Percentiles rank a stretch among this genome's conserved stretches.
These are phyloP conservation scores for Leucophenga montana DNA, from an alignment of 2,888 invertebrate genomes.

Conservation along the genomic window DNA sequence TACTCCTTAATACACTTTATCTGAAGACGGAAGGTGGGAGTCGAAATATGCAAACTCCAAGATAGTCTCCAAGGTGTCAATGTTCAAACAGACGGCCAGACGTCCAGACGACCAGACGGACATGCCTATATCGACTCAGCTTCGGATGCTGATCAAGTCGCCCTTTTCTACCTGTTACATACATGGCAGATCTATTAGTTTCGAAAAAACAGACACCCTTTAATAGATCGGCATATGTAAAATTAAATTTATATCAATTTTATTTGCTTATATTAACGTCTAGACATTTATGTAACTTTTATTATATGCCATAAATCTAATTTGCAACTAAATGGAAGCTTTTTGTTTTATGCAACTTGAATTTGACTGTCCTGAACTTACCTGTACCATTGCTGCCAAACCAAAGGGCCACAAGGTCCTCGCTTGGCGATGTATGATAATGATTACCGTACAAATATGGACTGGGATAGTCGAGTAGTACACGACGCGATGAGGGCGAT, in stretches of 20 bases:
- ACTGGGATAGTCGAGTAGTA: constrained; percentile 72
- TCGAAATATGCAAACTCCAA: no score
- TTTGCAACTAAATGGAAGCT: background rate
- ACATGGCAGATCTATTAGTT: no score
- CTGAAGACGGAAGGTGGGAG: no score
- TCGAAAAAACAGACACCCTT: no score
- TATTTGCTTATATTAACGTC: constrained; percentile 35
- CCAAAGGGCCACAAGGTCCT: constrained; percentile 84
- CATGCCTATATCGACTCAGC: no score
- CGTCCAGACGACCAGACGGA: no score
- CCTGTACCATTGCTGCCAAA: constrained; percentile 80
- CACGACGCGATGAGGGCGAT: constrained; percentile 73
- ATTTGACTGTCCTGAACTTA: constrained; percentile 68
- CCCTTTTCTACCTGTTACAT: no score
- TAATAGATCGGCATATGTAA: no score
- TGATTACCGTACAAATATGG: constrained; percentile 73
- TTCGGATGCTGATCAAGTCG: no score
- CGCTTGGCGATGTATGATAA: constrained; percentile 78
- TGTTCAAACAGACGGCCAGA: no score
- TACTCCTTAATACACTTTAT: no score
- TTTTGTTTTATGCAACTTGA: background rate
- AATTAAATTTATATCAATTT: constrained; percentile 2
- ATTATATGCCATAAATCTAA: constrained; percentile 18
- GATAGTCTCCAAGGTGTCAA: no score
- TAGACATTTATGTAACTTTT: constrained; percentile 37